Base-by-base conservation (phyloP, 2,888 invertebrate species). In the Lamellibrachia satsuma region DNA sequence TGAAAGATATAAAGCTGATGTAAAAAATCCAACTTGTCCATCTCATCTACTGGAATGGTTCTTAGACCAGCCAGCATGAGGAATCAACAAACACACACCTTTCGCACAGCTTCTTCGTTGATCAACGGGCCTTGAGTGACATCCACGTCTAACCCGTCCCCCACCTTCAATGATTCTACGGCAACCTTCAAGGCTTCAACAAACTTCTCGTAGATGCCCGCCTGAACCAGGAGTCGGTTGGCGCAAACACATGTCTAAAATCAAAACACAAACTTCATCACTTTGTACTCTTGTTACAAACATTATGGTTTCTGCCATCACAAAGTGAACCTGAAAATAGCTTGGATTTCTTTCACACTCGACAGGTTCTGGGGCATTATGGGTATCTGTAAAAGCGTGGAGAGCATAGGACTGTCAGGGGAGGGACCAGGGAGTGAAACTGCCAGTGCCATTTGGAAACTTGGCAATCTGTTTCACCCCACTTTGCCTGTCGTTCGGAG, bases 61-160 rank as follows among this genome's bases (percentile, higher is more conserved):
- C 75, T 11, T 15, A 75, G 3, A 75, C 75, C 75, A 75, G n/a
- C 1, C 22, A 39, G 39, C 39, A 39, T 39, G 39, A 39, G 39
- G 39, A 39, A 39, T n/a, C 6, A 6, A 75, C 15, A n/a, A 92
- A 51, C 22, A 91, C 94, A 93, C 94, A 97, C 98, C 97, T 98
- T 99, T 55, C 98, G 97, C 39, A 98, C 97, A 96, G 99, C 99
- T 95, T 97, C 97, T 93, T 97, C 96, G 96, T 99, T 99, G 91
- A 99, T 98, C 8, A 99, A 97, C 0, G 99, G 99, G 0, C 99
- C 99, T 95, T 98, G 97, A 92, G 98, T 98, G 0, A 98, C 97
- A 93, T 97, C 98, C 7, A 97, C 96, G 90, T 97, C 97, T 15
- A 97, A 97, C 1, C 99, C 99, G 95, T 98, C 97, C 0, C 99